Evolutionary conservation across 1,140 invertebrate genomes (phyloP).

Genomic region (Aphelenchoides avenae): DNA sequence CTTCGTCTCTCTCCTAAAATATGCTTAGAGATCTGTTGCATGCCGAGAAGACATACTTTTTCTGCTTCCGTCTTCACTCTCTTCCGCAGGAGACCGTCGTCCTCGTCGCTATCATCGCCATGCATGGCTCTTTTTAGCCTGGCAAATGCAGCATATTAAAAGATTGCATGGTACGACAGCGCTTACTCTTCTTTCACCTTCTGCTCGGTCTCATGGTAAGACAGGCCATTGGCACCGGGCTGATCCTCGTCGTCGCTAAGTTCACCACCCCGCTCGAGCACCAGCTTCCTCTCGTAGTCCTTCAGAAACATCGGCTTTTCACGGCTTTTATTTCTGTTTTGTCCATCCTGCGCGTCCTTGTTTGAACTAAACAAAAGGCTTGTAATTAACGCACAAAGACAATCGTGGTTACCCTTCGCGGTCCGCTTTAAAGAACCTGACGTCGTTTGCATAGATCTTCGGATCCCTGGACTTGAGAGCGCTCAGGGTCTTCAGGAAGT

Average conservation of each 20-base stretch:
- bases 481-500: conserved; percentile 78
- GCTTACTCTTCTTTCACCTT: conserved; percentile 68
- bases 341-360: too few species aligned
- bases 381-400: too few species aligned
- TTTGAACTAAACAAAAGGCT: too few species aligned
- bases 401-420: too few species aligned
- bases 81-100: conserved; percentile 64
- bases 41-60: too few species aligned
- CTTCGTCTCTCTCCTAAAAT: conserved; percentile 66
- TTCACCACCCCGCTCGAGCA: conserved; percentile 70
- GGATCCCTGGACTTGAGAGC: conserved; percentile 81
- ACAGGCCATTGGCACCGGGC: conserved; percentile 36
- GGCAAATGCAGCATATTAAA: conserved; percentile 13
- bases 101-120: conserved; percentile 62
- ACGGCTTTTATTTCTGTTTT: too few species aligned
- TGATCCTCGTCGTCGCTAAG: conserved; percentile 30
- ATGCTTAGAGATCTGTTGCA: conserved; percentile 5
- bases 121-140: conserved; percentile 57
- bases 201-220: conserved; percentile 71
- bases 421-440: conserved; percentile 70
- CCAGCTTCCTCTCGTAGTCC: conserved; percentile 75
- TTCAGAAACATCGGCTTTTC: conserved; percentile 71
- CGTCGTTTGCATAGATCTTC: conserved; percentile 74
- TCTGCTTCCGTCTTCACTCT: conserved; percentile 68
- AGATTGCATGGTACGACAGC: conserved; percentile 1